These are phyloP conservation scores for Drosophila suzukii DNA, from an alignment of 1,140 invertebrate species.

Conservation along the genomic window DNA sequence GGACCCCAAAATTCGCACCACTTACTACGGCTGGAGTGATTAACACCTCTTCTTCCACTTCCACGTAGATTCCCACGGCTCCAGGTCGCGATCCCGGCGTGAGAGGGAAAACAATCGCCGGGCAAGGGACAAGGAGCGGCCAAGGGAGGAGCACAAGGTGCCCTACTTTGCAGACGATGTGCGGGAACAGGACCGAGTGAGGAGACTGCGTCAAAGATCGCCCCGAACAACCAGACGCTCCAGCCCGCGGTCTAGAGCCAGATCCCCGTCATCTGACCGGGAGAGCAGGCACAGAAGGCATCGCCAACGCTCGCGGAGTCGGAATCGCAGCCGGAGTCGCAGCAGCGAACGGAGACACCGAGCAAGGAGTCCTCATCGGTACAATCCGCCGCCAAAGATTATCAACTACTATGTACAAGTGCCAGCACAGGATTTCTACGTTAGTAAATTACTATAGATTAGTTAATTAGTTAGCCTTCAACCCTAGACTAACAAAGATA, in stretches of 20 bases:
- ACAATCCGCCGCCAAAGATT: slow-evolving; percentile 47
- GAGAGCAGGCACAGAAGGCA: slow-evolving; percentile 18
- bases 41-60: slow-evolving; percentile 17
- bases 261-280: slow-evolving; percentile 28
- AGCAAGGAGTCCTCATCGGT: slow-evolving; percentile 25
- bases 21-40: slow-evolving; percentile 4
- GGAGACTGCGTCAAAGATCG: slow-evolving; percentile 23
- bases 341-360: slow-evolving; percentile 21
- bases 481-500: background rate
- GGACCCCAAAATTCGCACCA: slow-evolving; percentile 6
- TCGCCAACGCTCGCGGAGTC: slow-evolving; percentile 22
- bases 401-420: slow-evolving; percentile 64
- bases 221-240: slow-evolving; percentile 12
- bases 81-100: slow-evolving; percentile 10
- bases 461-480: too few species aligned
- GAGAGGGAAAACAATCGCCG: slow-evolving; percentile 20
- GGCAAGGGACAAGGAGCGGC: background rate
- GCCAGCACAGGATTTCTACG: slow-evolving; percentile 56
- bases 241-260: background rate
- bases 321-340: slow-evolving; percentile 18
- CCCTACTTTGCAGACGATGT: slow-evolving; percentile 57
- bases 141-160: slow-evolving; percentile 32
- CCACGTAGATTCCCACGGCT: slow-evolving; percentile 24
- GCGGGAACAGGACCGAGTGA: slow-evolving; percentile 53
- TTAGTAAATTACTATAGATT: slow-evolving; percentile 23